Evolutionary conservation across 1,140 invertebrate species (phyloP).

Genomic region (Hypothenemus hampei): DNA sequence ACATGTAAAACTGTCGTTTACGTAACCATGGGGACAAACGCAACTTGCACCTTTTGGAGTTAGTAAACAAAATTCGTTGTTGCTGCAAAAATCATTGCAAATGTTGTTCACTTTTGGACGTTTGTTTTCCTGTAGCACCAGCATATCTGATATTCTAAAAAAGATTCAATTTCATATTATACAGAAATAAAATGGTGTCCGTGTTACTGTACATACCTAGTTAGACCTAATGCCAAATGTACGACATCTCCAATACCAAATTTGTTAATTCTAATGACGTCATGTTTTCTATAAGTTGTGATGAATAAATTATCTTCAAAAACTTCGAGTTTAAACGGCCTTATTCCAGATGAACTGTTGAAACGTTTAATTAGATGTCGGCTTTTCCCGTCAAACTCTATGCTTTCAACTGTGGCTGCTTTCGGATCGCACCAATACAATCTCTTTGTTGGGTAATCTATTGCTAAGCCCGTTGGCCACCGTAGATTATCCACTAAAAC

Average conservation of each 20-base stretch:
- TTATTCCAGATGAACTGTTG: conserved; percentile 43
- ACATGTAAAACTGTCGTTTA: conserved; percentile 28
- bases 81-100: conserved; percentile 52
- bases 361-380: conserved; percentile 56
- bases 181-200: too few relatives aligned
- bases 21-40: conserved; percentile 59
- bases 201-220: conserved; percentile 28
- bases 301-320: conserved; percentile 70
- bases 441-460: conserved; percentile 61
- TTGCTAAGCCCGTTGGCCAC: conserved; percentile 62
- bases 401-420: conserved; percentile 60
- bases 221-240: conserved; percentile 52
- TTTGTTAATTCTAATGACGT: conserved; percentile 65
- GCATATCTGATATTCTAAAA: conserved; percentile 57
- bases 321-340: conserved; percentile 66
- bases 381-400: conserved; percentile 61
- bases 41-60: conserved; percentile 51
- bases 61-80: conserved; percentile 55
- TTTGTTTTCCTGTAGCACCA: conserved; percentile 64
- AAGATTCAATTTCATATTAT: too few relatives aligned
- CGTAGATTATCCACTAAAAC: conserved; percentile 55
- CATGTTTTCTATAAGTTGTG: conserved; percentile 58
- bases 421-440: conserved; percentile 75
- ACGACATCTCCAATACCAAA: conserved; percentile 57
- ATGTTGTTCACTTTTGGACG: conserved; percentile 51